phyloP scores from a whole-genome alignment of 2,113 vertebrate genomes.

The Carassius carassius region DNA sequence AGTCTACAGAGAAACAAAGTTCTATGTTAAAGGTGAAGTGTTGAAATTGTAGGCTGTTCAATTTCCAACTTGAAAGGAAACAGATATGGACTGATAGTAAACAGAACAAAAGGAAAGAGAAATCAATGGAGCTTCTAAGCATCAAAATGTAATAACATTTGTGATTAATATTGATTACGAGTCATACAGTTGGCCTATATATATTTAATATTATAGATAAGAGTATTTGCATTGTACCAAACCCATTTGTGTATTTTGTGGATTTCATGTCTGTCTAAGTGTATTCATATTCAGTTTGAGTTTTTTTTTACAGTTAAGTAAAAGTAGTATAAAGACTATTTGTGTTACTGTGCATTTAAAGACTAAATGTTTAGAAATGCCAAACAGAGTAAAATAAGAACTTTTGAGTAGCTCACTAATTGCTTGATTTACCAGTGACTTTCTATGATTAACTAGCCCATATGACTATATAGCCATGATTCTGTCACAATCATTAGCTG shows the following conservation, averaged over 20 bases:
- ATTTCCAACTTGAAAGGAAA: constrained; percentile 66
- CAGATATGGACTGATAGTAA: constrained; percentile 76
- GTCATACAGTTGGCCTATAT: constrained; percentile 52
- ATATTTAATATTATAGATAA: constrained; percentile 61
- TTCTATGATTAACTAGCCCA: too few species aligned
- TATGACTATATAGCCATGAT: too few species aligned
- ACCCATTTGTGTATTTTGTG: constrained; percentile 49
- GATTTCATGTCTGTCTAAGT: background rate
- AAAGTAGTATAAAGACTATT: background rate
- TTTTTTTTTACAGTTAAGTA: too few species aligned
- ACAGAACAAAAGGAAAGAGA: constrained; percentile 61
- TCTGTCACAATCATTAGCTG: too few species aligned
- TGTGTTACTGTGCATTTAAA: background rate
- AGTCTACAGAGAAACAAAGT: background rate
- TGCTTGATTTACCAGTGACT: too few species aligned
- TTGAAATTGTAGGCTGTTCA: constrained; percentile 58
- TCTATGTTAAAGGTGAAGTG: constrained; percentile 13
- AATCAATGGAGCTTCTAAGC: constrained; percentile 73
- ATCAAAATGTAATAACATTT: constrained; percentile 74
- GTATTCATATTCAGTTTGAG: too few species aligned
- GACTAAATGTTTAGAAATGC: background rate
- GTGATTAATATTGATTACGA: constrained; percentile 76
- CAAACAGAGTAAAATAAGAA: background rate
- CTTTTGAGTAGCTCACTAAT: too few species aligned
- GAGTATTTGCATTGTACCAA: constrained; percentile 53